phyloP scores from a whole-genome alignment of 2,888 invertebrate genomes.

The Barypeithes pellucidus region DNA sequence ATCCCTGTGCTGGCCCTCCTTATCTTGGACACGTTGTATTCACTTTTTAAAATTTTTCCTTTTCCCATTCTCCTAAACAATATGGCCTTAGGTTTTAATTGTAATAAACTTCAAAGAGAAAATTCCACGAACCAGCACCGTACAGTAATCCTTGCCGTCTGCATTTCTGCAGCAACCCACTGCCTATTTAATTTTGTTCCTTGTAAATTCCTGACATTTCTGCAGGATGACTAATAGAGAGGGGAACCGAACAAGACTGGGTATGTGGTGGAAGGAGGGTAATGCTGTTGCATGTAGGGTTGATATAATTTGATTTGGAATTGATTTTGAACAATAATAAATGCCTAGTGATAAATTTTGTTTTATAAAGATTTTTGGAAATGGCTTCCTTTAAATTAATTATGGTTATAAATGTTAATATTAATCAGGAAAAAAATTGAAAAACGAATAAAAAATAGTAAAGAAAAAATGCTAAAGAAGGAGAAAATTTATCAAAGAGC shows the following conservation, averaged over 20 bases:
- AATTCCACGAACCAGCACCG: constrained; percentile 34
- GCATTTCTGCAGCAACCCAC: constrained; percentile 36
- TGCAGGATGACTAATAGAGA: constrained; percentile 47
- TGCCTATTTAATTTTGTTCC: constrained; percentile 32
- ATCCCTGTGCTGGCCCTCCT: too few species aligned
- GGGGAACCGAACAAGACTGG: constrained; percentile 2
- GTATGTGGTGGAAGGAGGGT: constrained; percentile 20
- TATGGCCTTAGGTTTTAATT: constrained; percentile 10
- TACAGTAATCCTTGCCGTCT: constrained; percentile 31
- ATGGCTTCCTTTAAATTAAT: too few species aligned
- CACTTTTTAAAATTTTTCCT: too few species aligned
- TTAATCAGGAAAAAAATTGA: too few species aligned
- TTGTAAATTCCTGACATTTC: constrained; percentile 41
- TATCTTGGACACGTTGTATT: too few species aligned
- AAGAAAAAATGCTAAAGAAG: too few species aligned
- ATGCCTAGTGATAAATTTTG: too few species aligned
- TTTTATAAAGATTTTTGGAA: too few species aligned
- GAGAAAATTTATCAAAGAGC: too few species aligned
- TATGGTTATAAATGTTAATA: too few species aligned
- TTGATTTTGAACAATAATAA: too few species aligned
- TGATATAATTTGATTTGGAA: constrained; percentile 15
- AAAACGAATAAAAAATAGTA: too few species aligned
- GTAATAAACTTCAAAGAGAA: constrained; percentile 43
- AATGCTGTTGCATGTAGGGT: constrained; percentile 32
- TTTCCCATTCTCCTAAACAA: constrained; percentile 1